Evolutionary conservation across 2,888 invertebrate species (phyloP), one percentile per base, ranked within the genome.

Genomic region (Schizaphis graminum): DNA sequence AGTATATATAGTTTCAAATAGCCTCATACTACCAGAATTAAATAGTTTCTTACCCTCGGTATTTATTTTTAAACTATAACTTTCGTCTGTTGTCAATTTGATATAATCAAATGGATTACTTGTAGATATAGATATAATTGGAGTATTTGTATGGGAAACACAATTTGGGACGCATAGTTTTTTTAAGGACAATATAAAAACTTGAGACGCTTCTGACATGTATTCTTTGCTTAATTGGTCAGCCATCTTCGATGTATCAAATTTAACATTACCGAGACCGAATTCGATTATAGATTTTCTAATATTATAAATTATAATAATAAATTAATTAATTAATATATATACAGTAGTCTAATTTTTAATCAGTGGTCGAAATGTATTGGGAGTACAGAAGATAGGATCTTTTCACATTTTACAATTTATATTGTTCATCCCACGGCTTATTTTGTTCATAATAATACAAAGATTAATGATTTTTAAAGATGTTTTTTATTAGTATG

Each of bases 1-100:
- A 84, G 44, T 47, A 16, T 10, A n/a, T 67, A 13, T n/a, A 24
- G n/a, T 93, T 49, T 35, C 21, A 87, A 47, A 26, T 3, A 35
- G 16, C 10, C 0, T 35, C 35, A 47, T 47, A 26, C n/a, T 11
- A 26, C 26, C 1, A 13, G 21, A 28, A 77, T 3, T 28, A 56
- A 84, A 56, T 41, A 77, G 44, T 21, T n/a, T n/a, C 28, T 86
- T 61, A 97, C 97, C 97, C 96, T 96, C 96, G 91, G 96, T 96
- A 94, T 96, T 96, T 26, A 97, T 96, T 95, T 96, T 96, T 86
- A 98, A 95, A 94, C 96, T 96, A 95, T 98, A 98, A 77, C 97
- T 96, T 96, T 98, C 98, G 95, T 97, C 96, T 0, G 98, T 98
- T 5, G 96, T 96, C 97, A 97, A 97, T 95, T 96, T 96, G 16